phyloP scores from a whole-genome alignment of 37 sponge, comb jelly and placozoan genomes.

The Spongilla lacustris region DNA sequence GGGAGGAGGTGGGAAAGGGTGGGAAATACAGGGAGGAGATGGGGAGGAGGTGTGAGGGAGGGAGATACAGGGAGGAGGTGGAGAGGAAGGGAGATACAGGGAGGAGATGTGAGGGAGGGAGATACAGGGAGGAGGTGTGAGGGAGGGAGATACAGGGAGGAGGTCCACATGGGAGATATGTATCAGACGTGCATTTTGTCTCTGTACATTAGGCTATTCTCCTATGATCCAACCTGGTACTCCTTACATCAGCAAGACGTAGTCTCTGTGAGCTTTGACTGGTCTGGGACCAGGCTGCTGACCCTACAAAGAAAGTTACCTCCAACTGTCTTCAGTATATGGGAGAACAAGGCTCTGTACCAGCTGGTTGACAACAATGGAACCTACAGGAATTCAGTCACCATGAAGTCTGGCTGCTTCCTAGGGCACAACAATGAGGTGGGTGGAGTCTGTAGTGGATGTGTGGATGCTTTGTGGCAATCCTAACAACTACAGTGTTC shows the following conservation, averaged over 20 bases:
- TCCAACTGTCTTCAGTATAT: slow-evolving; percentile 40
- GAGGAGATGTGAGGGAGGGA: slow-evolving; percentile 14
- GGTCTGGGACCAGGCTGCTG: slow-evolving; percentile 42
- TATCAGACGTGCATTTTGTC: too few relatives aligned
- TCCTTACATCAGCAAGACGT: slow-evolving; percentile 11
- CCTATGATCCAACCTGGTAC: slow-evolving; percentile 15
- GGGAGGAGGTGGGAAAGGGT: too few relatives aligned
- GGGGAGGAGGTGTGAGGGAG: not conserved
- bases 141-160: too few relatives aligned
- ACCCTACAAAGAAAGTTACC: slow-evolving; percentile 28
- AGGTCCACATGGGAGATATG: too few relatives aligned
- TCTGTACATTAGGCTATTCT: slow-evolving; percentile 10
- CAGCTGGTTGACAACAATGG: slow-evolving; percentile 34
- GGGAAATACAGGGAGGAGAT: not conserved
- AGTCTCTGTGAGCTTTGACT: slow-evolving; percentile 50
- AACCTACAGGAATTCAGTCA: slow-evolving; percentile 54
- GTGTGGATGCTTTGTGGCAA: too few relatives aligned
- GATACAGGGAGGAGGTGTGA: too few relatives aligned
- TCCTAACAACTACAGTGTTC: too few relatives aligned
- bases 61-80: too few relatives aligned
- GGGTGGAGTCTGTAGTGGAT: not conserved
- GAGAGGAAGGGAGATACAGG: not conserved
- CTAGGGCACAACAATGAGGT: slow-evolving; percentile 75
- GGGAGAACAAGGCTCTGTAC: slow-evolving; percentile 2
- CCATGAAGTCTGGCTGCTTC: slow-evolving; percentile 83